A percentile compares a stretch with the other conserved stretches of the same genome.
Evolutionary conservation across 2,797 vertebrate genomes (phyloP).

Genomic region (Naso thynnoides): DNA sequence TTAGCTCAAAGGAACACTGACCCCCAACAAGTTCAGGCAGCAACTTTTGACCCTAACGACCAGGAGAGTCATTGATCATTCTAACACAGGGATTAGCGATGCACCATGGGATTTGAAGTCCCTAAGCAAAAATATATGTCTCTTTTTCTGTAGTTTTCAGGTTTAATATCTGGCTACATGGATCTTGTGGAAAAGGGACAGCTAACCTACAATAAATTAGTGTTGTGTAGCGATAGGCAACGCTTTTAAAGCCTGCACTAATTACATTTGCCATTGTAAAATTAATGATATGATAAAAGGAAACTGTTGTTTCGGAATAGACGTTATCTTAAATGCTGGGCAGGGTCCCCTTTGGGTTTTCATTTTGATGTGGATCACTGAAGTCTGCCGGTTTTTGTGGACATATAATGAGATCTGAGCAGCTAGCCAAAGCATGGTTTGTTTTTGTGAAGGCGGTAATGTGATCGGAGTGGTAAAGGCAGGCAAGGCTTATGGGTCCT

Average conservation of each 20-base stretch:
- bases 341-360: conserved; percentile 51
- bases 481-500: conserved; percentile 64
- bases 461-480: conserved; percentile 65
- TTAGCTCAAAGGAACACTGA: conserved; percentile 60
- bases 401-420: conserved; percentile 64
- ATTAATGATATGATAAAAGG: conserved; percentile 56
- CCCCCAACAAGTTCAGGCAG: conserved; percentile 65
- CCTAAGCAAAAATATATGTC: conserved; percentile 14
- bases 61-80: conserved; percentile 57
- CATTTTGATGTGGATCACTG: conserved; percentile 61
- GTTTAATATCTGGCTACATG: conserved; percentile 30
- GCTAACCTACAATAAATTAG: conserved; percentile 58
- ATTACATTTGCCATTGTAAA: conserved; percentile 61
- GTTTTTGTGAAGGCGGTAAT: conserved; percentile 71
- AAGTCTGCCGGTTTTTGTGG: conserved; percentile 47
- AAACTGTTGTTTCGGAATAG: conserved; percentile 60
- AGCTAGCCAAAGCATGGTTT: conserved; percentile 48
- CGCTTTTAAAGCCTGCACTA: conserved; percentile 50
- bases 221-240: conserved; percentile 39
- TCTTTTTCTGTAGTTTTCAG: conserved; percentile 4
- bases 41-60: conserved; percentile 60
- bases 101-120: conserved; percentile 68
- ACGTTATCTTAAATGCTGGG: conserved; percentile 68
- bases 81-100: conserved; percentile 48
- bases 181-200: conserved; percentile 32